Evolutionary conservation across 2,888 invertebrate genomes (phyloP).

Genomic region (Phymatocera aterrima): DNA sequence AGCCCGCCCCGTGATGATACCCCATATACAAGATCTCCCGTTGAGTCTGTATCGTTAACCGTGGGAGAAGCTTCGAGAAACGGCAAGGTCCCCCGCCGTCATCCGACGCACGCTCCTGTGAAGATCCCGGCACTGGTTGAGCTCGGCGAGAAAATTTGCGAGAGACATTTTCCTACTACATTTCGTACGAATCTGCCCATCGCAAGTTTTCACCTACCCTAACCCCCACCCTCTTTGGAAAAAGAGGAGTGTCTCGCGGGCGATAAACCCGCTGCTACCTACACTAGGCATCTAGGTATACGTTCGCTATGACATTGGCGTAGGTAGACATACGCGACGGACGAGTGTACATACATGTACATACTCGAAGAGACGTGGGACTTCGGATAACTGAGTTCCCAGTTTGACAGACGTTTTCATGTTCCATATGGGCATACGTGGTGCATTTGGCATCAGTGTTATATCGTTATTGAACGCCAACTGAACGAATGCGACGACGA

Average conservation of each 20-base stretch:
- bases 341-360: too few relatives aligned
- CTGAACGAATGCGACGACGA: conserved; percentile 15
- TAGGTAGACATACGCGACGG: too few relatives aligned
- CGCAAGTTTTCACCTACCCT: not conserved
- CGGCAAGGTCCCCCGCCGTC: conserved; percentile 19
- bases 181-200: conserved; percentile 19
- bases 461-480: not conserved
- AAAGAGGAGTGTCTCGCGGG: not conserved
- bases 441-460: conserved; percentile 23
- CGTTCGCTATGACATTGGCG: too few relatives aligned
- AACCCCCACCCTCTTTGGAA: not conserved
- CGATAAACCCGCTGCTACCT: too few relatives aligned
- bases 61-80: conserved; percentile 42
- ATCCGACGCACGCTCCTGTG: conserved; percentile 32
- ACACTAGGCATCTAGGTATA: not conserved
- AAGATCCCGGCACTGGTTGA: conserved; percentile 33
- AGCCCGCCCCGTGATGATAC: conserved; percentile 38
- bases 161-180: conserved; percentile 26
- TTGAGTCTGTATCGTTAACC: conserved; percentile 36
- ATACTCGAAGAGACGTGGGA: not conserved
- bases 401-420: not conserved
- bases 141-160: not conserved
- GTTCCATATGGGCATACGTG: too few relatives aligned
- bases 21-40: not conserved
- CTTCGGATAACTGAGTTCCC: not conserved